Percentiles rank a stretch among this genome's conserved stretches.
Evolutionary conservation across 2,888 invertebrate species (phyloP).

Genomic region (Archips xylosteana): DNA sequence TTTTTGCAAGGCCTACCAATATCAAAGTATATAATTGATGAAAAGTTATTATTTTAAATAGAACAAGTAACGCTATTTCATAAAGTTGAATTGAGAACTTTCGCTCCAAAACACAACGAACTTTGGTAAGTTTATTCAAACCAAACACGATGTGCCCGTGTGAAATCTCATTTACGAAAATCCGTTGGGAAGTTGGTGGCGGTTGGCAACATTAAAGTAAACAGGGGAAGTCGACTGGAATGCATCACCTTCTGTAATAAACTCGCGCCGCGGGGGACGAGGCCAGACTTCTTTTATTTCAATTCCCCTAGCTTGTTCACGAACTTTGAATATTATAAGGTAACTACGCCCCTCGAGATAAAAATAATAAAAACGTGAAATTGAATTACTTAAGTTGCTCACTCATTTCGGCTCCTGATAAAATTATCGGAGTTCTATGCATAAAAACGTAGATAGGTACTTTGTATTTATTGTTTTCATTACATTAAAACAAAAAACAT

Average conservation of each 20-base stretch:
- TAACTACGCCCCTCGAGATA: constrained; percentile 57
- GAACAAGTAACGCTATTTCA: constrained; percentile 40
- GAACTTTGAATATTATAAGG: constrained; percentile 66
- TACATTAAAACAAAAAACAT: neutral
- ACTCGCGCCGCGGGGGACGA: constrained; percentile 56
- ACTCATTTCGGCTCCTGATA: constrained; percentile 13
- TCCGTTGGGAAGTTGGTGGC: constrained; percentile 53
- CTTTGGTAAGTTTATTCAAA: constrained; percentile 59
- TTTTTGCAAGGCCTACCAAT: neutral
- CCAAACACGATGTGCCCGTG: constrained; percentile 60
- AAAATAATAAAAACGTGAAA: constrained; percentile 49
- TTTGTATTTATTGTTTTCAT: neutral
- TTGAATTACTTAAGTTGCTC: constrained; percentile 25
- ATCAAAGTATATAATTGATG: neutral
- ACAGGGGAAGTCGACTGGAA: constrained; percentile 58
- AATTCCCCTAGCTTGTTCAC: constrained; percentile 65
- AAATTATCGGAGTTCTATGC: neutral
- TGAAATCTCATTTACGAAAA: constrained; percentile 67
- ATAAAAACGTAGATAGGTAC: neutral
- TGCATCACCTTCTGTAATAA: constrained; percentile 70
- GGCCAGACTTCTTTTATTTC: constrained; percentile 69
- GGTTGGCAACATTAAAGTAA: constrained; percentile 61
- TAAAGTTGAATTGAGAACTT: constrained; percentile 53
- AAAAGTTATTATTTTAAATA: constrained; percentile 17
- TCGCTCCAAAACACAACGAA: constrained; percentile 51